Conservation (phyloP, 2,888 invertebrate species). For the Sphaeridia pumilis region DNA sequence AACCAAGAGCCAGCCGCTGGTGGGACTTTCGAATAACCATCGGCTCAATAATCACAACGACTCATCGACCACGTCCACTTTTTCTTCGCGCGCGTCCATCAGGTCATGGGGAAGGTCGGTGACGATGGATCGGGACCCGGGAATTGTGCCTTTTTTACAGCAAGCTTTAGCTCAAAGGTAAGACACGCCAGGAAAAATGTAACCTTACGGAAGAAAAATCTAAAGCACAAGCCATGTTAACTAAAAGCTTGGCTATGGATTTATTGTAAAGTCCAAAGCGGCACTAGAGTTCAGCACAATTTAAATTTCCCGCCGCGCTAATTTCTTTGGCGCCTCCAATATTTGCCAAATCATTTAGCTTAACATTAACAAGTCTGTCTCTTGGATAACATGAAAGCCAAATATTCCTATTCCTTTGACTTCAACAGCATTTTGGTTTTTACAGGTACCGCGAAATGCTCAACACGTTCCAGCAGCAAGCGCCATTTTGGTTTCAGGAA, state of each 20-base stretch:
- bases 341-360: too few relatives aligned
- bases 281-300: too few relatives aligned
- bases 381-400: conserved; percentile 4
- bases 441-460: conserved; percentile 35
- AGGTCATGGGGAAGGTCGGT: conserved; percentile 33
- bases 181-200: too few relatives aligned
- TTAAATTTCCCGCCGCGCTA: too few relatives aligned
- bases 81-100: conserved; percentile 27
- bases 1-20: conserved; percentile 32
- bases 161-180: conserved; percentile 30
- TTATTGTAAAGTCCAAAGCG: too few relatives aligned
- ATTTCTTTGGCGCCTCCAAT: too few relatives aligned
- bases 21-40: conserved; percentile 16
- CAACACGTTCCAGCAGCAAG: conserved; percentile 31
- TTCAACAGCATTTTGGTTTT: not conserved
- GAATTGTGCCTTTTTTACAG: conserved; percentile 32
- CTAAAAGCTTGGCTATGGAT: too few relatives aligned
- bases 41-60: too few relatives aligned
- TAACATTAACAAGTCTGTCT: too few relatives aligned
- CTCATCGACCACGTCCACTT: too few relatives aligned
- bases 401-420: conserved; percentile 8
- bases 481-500: conserved; percentile 31
- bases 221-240: too few relatives aligned
- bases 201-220: not conserved
- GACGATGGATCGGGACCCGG: conserved; percentile 24